Percentiles rank a stretch among this genome's conserved stretches.
phyloP scores from a whole-genome alignment of 2,888 invertebrate genomes.

The Oscheius onirici region DNA sequence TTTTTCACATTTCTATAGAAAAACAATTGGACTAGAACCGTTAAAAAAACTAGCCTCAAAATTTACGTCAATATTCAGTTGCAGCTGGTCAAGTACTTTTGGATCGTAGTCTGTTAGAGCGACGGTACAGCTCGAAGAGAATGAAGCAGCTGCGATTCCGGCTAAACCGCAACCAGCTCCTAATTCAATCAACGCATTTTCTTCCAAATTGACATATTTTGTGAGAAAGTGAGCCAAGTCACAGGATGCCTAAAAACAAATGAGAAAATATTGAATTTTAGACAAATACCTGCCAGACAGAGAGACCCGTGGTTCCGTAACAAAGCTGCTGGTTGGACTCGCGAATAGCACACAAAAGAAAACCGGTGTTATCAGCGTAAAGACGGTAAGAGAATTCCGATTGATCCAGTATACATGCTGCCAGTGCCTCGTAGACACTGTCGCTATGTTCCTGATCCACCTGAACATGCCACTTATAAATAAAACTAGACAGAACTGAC shows the following conservation, averaged over 20 bases:
- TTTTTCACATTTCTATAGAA: not conserved
- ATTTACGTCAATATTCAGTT: slow-evolving; percentile 42
- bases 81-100: slow-evolving; percentile 54
- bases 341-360: slow-evolving; percentile 39
- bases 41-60: not conserved
- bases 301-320: slow-evolving; percentile 65
- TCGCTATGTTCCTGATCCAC: slow-evolving; percentile 28
- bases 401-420: slow-evolving; percentile 33
- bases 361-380: slow-evolving; percentile 32
- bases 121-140: slow-evolving; percentile 32
- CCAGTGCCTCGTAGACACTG: slow-evolving; percentile 37
- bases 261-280: not conserved
- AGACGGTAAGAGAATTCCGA: slow-evolving; percentile 33
- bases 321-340: slow-evolving; percentile 57
- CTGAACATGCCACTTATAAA: slow-evolving; percentile 13
- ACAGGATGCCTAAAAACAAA: slow-evolving; percentile 39
- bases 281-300: slow-evolving; percentile 59
- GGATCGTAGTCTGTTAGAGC: slow-evolving; percentile 56
- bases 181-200: slow-evolving; percentile 52
- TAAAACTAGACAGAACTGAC: slow-evolving; percentile 16
- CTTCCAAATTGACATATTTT: slow-evolving; percentile 30
- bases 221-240: slow-evolving; percentile 44
- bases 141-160: slow-evolving; percentile 42
- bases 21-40: not conserved
- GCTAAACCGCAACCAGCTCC: slow-evolving; percentile 65